phyloP scores from a whole-genome alignment of 2,797 vertebrate species.

The Thalassophryne amazonica region DNA sequence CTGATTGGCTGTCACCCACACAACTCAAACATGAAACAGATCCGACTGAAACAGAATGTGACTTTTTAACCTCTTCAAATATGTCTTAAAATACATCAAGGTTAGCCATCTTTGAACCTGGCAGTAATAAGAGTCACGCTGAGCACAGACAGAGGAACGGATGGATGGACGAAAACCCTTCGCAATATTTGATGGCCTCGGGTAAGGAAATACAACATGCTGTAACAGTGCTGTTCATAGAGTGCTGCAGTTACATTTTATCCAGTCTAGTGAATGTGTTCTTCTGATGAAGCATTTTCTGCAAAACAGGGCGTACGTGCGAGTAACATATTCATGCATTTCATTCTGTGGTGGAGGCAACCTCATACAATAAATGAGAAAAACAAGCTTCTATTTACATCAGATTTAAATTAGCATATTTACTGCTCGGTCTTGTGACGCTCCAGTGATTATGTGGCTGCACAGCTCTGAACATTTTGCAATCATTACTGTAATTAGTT shows the following conservation, averaged over 20 bases:
- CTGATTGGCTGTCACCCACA: too few species aligned
- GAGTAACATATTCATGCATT: slow-evolving; percentile 14
- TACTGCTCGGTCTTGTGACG: slow-evolving; percentile 39
- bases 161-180: too few species aligned
- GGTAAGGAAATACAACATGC: too few species aligned
- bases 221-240: too few species aligned
- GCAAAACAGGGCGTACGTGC: slow-evolving; percentile 9
- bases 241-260: slow-evolving; percentile 8
- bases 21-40: too few species aligned
- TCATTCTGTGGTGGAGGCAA: slow-evolving; percentile 6
- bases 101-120: too few species aligned
- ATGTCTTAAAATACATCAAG: too few species aligned
- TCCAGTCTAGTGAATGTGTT: slow-evolving; percentile 29
- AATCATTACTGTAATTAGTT: slow-evolving; percentile 59
- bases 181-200: too few species aligned
- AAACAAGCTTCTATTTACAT: slow-evolving; percentile 15
- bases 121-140: too few species aligned
- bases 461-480: slow-evolving; percentile 33
- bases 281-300: slow-evolving; percentile 10
- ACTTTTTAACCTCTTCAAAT: too few species aligned
- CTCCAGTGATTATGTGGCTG: slow-evolving; percentile 45
- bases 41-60: too few species aligned
- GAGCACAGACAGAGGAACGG: too few species aligned
- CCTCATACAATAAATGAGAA: neutral
- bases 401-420: slow-evolving; percentile 41